Evolutionary conservation across 2,113 vertebrate species (phyloP), one percentile per base, ranked within the genome.

Genomic region (Benitochromis conjunctus): DNA sequence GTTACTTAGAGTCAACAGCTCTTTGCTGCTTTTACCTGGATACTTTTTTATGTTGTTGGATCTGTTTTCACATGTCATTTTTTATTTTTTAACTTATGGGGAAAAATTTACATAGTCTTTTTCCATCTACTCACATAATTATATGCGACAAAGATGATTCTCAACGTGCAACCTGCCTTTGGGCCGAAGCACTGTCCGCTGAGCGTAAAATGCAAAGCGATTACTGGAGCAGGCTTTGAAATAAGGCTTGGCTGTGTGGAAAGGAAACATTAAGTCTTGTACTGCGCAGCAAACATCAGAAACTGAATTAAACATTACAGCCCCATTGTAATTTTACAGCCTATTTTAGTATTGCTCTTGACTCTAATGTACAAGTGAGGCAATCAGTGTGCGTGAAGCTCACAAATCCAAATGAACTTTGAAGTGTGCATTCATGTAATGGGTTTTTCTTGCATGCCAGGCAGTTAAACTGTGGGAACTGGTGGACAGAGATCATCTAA

Each of bases 281-380:
- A n/a, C 87, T 76, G 71, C 19, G 21, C 90, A 92, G 91, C 83
- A 93, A 95, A 94, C 89, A 92, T 46, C 80, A 91, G 80, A 89
- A 90, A 94, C 92, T 86, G 85, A 88, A 94, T 94, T 92, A 94
- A 95, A 94, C 85, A 92, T 93, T 93, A 92, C 34, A 82, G 90
- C 89, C 84, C 87, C 87, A 88, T 90, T 94, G 87, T 88, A 82
- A 91, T 93, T 94, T 96, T 95, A 95, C 87, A 86, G 94, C 90
- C 93, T 94, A 93, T 93, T 95, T 94, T 91, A 94, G 93, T 92
- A 86, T 95, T 91, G 86, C 93, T 94, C 90, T 80, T 92, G 90
- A 94, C 94, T 92, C 88, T 92, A 93, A 95, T 93, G 91, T 93
- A 90, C 69, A 82, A 94, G 94, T 94, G 93, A 96, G 84, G 90